phyloP scores from a whole-genome alignment of 2,797 vertebrate species.

The Morus bassanus region DNA sequence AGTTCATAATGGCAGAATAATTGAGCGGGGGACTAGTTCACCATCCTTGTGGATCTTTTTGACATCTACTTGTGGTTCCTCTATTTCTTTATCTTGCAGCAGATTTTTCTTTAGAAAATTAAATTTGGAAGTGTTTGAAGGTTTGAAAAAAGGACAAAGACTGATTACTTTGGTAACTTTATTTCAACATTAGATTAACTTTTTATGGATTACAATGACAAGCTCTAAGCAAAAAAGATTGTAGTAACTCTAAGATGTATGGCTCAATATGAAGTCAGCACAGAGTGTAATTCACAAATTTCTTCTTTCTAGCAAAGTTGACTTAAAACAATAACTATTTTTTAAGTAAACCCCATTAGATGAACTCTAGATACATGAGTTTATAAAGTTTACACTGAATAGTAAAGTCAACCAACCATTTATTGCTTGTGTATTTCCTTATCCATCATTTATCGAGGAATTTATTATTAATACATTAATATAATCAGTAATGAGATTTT shows the following conservation, averaged over 20 bases:
- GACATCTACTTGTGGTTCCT: conserved; percentile 8
- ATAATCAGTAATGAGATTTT: background rate
- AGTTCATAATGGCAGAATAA: conserved; percentile 47
- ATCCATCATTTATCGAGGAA: background rate
- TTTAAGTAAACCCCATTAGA: background rate
- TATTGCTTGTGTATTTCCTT: background rate
- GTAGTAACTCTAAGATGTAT: background rate
- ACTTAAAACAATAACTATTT: background rate
- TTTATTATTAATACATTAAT: background rate
- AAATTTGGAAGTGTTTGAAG: conserved; percentile 6
- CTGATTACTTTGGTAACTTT: conserved; percentile 18
- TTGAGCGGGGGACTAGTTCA: background rate
- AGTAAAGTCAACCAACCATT: background rate
- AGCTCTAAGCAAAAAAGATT: background rate
- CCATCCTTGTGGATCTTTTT: conserved; percentile 12
- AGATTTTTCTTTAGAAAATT: conserved; percentile 16
- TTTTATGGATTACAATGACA: background rate
- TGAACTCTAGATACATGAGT: background rate
- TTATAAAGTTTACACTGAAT: background rate
- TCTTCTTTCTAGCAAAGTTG: background rate
- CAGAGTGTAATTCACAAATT: background rate
- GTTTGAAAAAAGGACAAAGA: conserved; percentile 1
- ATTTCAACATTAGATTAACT: conserved; percentile 17
- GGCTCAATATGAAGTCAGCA: background rate
- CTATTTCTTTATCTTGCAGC: conserved; percentile 8